Conservation (phyloP, 2,113 vertebrate species). For the Entelurus aequoreus region DNA sequence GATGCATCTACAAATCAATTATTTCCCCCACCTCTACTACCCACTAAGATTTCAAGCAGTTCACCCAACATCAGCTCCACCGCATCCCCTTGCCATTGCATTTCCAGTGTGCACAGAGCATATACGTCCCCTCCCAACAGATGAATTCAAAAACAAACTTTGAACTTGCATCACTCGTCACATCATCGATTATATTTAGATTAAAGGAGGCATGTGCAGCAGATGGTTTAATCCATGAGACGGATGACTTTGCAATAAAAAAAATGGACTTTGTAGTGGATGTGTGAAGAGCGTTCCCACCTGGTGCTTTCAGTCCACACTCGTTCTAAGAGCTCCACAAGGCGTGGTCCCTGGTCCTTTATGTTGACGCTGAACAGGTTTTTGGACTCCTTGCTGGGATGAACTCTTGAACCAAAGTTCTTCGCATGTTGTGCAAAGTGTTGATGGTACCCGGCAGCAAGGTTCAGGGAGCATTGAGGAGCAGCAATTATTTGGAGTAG, state of each 20-base stretch:
- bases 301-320: slow-evolving; percentile 1
- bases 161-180: not conserved
- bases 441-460: slow-evolving; percentile 14
- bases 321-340: not conserved
- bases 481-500: slow-evolving; percentile 25
- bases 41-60: not conserved
- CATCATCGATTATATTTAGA: slow-evolving; percentile 6
- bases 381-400: slow-evolving; percentile 12
- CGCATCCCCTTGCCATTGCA: not conserved
- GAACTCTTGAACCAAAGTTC: slow-evolving; percentile 7
- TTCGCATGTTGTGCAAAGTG: slow-evolving; percentile 21
- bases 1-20: too few relatives aligned
- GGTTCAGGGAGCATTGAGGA: slow-evolving; percentile 24
- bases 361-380: not conserved
- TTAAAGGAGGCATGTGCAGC: not conserved
- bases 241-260: not conserved
- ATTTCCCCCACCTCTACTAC: too few relatives aligned
- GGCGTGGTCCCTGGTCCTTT: slow-evolving; percentile 5
- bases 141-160: slow-evolving; percentile 8
- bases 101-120: not conserved
- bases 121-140: not conserved
- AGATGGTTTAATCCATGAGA: slow-evolving; percentile 6
- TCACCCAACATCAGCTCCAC: not conserved
- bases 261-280: slow-evolving; percentile 8
- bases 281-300: not conserved